Evolutionary conservation across 2,888 invertebrate genomes (phyloP), one percentile per base, ranked within the genome.

Genomic region (Calameuta filiformis): DNA sequence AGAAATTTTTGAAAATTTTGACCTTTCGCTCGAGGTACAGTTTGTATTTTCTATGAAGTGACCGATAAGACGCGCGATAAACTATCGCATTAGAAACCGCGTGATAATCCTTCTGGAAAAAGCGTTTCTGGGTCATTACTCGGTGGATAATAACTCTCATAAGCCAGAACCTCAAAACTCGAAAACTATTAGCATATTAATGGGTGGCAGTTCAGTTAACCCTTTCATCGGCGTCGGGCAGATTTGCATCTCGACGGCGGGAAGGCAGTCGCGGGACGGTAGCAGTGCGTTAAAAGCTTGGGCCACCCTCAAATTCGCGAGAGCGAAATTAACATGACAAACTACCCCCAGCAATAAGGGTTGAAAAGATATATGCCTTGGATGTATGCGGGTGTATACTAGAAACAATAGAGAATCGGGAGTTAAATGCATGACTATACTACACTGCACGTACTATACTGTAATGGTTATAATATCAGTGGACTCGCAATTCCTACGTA

Each of bases 171-270:
- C 89, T 89, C 88, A 88, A 91, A 91, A 90, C 90, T 90, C 89
- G 87, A 90, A 90, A 91, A 90, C 91, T 91, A 91, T 91, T 91
- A 91, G 91, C 91, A 91, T 91, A 91, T 91, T 91, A 91, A 91
- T 91, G 90, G 90, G 87, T 87, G 91, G 90, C 90, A 90, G 91
- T 89, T 87, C 87, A 90, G 90, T 91, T 91, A 91, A 91, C 91
- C 91, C 91, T 91, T 91, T 91, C 91, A 91, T 91, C 90, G 90
- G 88, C 88, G 88, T 87, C 85, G 87, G 87, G 85, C 89, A 89
- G 90, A 91, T 91, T 91, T 91, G 91, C 91, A 91, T 91, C 88
- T 88, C 88, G 80, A 56, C 83, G 82, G 40, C 79, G 77, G 73
- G 73, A 76, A 75, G 37, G 76, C 71, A 74, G 81, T 83, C 81